Evolutionary conservation across 2,113 vertebrate genomes (phyloP).

Genomic region (Odontophorus gujanensis): DNA sequence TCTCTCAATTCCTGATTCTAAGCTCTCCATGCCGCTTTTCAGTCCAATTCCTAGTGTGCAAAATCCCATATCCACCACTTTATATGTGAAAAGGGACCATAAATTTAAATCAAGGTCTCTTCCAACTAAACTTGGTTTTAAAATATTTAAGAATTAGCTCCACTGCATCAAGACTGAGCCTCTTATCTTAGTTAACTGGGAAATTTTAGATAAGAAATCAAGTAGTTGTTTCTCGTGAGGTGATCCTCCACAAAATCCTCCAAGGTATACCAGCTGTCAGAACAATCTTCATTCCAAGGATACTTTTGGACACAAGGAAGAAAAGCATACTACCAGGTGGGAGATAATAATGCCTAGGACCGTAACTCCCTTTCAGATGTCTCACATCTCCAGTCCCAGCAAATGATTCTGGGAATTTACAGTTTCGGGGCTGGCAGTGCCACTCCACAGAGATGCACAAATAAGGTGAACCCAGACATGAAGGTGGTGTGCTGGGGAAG

Average conservation of each 20-base stretch:
- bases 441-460: background rate
- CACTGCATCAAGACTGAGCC: background rate
- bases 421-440: background rate
- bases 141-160: slow-evolving; percentile 38
- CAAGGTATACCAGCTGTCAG: background rate
- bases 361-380: background rate
- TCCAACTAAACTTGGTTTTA: background rate
- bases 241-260: background rate
- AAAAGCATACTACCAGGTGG: background rate
- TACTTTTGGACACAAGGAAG: background rate
- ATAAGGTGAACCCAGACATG: background rate
- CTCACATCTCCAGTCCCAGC: background rate
- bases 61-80: background rate
- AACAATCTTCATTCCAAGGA: background rate
- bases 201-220: background rate
- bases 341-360: background rate
- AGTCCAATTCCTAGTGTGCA: background rate
- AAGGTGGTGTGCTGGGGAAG: background rate
- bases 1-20: background rate
- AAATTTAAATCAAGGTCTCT: slow-evolving; percentile 10
- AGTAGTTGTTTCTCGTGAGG: background rate
- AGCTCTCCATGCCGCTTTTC: background rate
- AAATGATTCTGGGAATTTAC: background rate
- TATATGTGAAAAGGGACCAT: background rate
- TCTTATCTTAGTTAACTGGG: background rate